Conservation (phyloP, 37 sponge, comb jelly and placozoan species). For the Hormiphora californensis region DNA sequence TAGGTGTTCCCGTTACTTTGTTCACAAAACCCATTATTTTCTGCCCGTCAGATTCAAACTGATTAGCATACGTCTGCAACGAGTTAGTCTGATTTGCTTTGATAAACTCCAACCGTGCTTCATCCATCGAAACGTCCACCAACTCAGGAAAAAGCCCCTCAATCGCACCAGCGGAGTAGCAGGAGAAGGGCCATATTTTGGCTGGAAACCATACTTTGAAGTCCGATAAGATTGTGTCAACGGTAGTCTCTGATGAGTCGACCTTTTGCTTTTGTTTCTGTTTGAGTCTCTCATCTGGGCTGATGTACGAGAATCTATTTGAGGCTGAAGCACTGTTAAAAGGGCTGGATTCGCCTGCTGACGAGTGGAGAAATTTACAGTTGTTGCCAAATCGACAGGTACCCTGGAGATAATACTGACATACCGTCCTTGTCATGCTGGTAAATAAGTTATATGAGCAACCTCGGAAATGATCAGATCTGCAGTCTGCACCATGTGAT, state of each 20-base stretch:
- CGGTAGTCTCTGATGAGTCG: background rate
- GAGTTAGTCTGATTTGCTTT: background rate
- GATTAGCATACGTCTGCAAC: background rate
- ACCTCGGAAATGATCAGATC: no score
- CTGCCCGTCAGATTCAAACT: background rate
- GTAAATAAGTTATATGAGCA: no score
- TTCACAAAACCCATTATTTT: background rate
- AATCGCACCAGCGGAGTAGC: background rate
- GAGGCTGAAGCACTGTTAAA: background rate
- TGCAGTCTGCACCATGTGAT: no score
- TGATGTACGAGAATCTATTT: background rate
- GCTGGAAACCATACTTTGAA: slow-evolving; percentile 28
- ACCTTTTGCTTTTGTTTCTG: slow-evolving; percentile 27
- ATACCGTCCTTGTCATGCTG: background rate
- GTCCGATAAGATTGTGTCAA: background rate
- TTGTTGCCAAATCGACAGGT: slow-evolving; percentile 12
- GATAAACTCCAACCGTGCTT: background rate
- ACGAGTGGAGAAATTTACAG: slow-evolving; percentile 1
- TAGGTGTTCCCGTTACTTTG: background rate
- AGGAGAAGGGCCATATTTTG: slow-evolving; percentile 23
- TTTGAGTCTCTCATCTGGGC: slow-evolving; percentile 20
- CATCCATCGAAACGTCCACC: background rate
- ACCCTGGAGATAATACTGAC: slow-evolving; percentile 23
- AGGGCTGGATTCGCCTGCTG: background rate
- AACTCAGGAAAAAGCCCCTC: background rate